Base-by-base conservation (phyloP, 2,888 invertebrate species). In the Dicranocentrus wangi region DNA sequence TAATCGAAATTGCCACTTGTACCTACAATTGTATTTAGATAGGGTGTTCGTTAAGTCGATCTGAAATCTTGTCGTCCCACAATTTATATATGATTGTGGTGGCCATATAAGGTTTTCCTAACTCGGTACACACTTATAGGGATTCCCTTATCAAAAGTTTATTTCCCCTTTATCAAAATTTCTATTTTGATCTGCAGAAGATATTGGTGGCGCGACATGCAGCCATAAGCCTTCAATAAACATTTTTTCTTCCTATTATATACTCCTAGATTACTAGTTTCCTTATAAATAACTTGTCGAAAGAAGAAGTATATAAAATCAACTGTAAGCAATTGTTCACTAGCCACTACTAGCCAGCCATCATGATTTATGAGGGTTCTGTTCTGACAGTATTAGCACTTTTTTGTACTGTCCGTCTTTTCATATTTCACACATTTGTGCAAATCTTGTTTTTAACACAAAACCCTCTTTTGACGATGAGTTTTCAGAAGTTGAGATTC, bases 341-440 rank as follows among this genome's bases (percentile, higher is more conserved):
- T 32, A n/a, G n/a, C n/a, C n/a, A n/a, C n/a, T n/a, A n/a, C n/a
- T n/a, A n/a, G n/a, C n/a, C 51, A 25, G n/a, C 23, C 53, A 53
- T 32, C 28, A 42, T 42, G 21, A 70, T 58, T 55, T 70, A 58
- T 25, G 39, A 51, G n/a, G n/a, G n/a, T n/a, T n/a, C 39, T 42
- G 42, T 27, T n/a, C n/a, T 32, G 25, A 55, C 39, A 70, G 39
- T 39, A 58, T 70, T 58, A 39, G 15, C 55, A 70, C 39, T 70
- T 25, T 58, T 28, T 25, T 53, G 51, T 39, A 69, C 19, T 7
- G 2, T 55, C 25, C 71, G 42, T 27, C 61, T 42, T 70, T 61
- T 71, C 43, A 19, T 71, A 47, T 61, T 71, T 61, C 71, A 47
- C 71, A 61, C 47, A 61, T 60, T 60, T 28, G 61, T 61, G 61